phyloP scores from a whole-genome alignment of 2,888 invertebrate genomes.

The Anodontia alba region DNA sequence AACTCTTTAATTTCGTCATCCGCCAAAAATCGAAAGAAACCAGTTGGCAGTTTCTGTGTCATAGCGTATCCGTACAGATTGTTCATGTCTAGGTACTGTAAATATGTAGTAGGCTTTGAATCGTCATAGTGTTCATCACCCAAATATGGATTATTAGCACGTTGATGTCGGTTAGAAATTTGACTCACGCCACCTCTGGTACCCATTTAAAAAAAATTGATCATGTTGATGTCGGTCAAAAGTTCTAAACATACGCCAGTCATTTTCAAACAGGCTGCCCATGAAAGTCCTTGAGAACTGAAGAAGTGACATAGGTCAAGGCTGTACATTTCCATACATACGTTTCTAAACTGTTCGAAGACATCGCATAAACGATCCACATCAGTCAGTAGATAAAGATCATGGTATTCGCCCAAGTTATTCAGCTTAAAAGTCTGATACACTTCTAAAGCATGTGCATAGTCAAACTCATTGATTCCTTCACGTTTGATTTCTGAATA shows the following conservation, averaged over 20 bases:
- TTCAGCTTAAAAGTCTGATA: conserved; percentile 25
- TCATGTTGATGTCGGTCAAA: conserved; percentile 17
- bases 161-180: not conserved
- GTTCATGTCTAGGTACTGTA: conserved; percentile 24
- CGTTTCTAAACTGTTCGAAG: conserved; percentile 29
- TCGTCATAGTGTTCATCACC: conserved; percentile 10
- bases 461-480: conserved; percentile 34
- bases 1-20: conserved; percentile 29
- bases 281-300: not conserved
- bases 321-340: not conserved
- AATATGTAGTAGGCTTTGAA: conserved; percentile 1
- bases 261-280: conserved; percentile 27
- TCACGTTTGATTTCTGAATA: conserved; percentile 30
- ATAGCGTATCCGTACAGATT: conserved; percentile 38
- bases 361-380: conserved; percentile 18
- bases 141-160: conserved; percentile 21
- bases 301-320: not conserved
- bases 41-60: conserved; percentile 29
- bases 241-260: conserved; percentile 14
- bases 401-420: conserved; percentile 17
- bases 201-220: conserved; percentile 12
- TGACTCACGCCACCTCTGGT: conserved; percentile 12
- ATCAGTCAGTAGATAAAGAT: not conserved
- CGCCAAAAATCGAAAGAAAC: conserved; percentile 24
- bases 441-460: conserved; percentile 30